Conservation (phyloP, 2,797 vertebrate species). For the Mus spretus region DNA sequence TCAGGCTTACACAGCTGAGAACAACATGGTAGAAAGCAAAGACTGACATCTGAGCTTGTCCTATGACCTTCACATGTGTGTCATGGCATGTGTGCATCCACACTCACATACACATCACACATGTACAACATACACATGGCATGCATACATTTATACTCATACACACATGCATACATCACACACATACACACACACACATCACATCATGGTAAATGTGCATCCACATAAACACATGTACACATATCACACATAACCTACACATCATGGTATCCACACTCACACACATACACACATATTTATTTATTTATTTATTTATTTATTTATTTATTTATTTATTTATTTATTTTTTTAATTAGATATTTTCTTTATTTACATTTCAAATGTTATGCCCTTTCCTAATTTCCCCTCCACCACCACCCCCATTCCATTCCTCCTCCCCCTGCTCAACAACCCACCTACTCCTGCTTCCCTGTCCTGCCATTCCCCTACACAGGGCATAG, state of each 20-base stretch:
- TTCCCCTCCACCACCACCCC: too few relatives aligned
- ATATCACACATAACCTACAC: not conserved
- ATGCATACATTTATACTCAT: not conserved
- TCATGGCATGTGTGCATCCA: not conserved
- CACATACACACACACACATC: not conserved
- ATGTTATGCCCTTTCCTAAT: too few relatives aligned
- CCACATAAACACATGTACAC: not conserved
- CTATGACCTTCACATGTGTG: not conserved
- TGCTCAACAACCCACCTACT: too few relatives aligned
- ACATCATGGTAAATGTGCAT: not conserved
- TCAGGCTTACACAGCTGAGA: not conserved
- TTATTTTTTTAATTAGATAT: too few relatives aligned
- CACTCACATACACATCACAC: not conserved
- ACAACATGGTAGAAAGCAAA: not conserved
- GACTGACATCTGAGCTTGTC: not conserved
- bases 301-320: too few relatives aligned
- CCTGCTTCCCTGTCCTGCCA: too few relatives aligned
- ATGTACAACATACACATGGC: not conserved
- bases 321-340: not conserved
- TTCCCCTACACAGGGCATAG: too few relatives aligned
- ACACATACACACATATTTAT: not conserved
- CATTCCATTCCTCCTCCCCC: too few relatives aligned
- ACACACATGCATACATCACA: not conserved
- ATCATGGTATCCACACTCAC: not conserved
- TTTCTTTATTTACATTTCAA: too few relatives aligned